Evolutionary conservation across 2,888 invertebrate genomes (phyloP).

Genomic region (Flexamia atlantica): DNA sequence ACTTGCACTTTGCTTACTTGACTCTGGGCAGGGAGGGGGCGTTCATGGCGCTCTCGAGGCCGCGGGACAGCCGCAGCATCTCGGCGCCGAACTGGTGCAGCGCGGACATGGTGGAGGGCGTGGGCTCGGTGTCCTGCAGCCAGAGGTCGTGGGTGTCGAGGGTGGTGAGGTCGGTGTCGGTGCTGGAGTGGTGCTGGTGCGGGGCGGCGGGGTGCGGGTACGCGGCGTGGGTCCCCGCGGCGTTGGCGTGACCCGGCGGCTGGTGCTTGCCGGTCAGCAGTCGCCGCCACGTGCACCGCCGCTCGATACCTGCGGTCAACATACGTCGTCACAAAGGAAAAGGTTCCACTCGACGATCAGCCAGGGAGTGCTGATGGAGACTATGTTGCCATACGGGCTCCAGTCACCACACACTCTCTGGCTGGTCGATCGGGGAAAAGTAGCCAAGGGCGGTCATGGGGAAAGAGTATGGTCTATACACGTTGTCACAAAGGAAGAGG

Average conservation of each 20-base stretch:
- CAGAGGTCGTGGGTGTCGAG: conserved; percentile 91
- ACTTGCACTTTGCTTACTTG: conserved; percentile 10
- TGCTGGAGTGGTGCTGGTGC: conserved; percentile 76
- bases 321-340: too few species aligned
- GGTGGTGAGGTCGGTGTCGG: conserved; percentile 90
- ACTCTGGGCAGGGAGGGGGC: conserved; percentile 64
- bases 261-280: conserved; percentile 77
- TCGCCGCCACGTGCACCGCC: conserved; percentile 88
- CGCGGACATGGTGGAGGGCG: conserved; percentile 90
- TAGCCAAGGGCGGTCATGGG: too few species aligned
- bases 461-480: too few species aligned
- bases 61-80: conserved; percentile 90
- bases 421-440: too few species aligned
- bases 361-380: too few species aligned
- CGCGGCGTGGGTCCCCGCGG: conserved; percentile 14
- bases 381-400: too few species aligned
- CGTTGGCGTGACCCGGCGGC: conserved; percentile 68
- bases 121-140: conserved; percentile 82
- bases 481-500: too few species aligned
- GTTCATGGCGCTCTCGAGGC: conserved; percentile 78
- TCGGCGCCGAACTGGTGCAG: conserved; percentile 92
- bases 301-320: conserved; percentile 77
- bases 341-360: too few species aligned
- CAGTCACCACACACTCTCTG: too few species aligned
- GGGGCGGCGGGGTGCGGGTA: not conserved